A percentile compares a stretch with the other conserved stretches of the same genome.
phyloP scores from a whole-genome alignment of 2,797 vertebrate genomes.

The Chromobotia macracanthus region DNA sequence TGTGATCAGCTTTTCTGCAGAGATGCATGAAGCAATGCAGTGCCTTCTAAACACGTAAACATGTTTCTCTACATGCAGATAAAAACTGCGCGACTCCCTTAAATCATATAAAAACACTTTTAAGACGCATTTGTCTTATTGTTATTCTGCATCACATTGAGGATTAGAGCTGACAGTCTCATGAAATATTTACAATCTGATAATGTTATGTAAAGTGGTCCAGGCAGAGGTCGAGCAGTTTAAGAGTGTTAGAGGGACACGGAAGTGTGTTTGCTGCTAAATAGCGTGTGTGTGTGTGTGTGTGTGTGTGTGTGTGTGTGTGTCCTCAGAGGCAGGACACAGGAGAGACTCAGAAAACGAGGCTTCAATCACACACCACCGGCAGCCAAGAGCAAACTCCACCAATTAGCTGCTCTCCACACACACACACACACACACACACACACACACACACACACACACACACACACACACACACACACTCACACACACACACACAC shows the following conservation, averaged over 20 bases:
- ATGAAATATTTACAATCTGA: neutral
- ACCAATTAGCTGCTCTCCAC: conserved; percentile 78
- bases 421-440: too few species aligned
- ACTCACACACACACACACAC: too few species aligned
- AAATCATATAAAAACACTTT: too few species aligned
- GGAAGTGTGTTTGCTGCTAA: neutral
- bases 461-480: too few species aligned
- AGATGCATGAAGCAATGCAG: too few species aligned
- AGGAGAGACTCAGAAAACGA: conserved; percentile 67
- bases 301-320: too few species aligned
- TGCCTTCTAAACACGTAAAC: too few species aligned
- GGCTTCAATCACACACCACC: conserved; percentile 76
- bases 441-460: too few species aligned
- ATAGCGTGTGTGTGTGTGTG: conserved; percentile 4
- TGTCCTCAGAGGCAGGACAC: conserved; percentile 70
- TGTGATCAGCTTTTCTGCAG: too few species aligned
- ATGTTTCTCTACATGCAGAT: too few species aligned
- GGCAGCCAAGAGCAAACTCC: conserved; percentile 73
- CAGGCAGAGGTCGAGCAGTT: conserved; percentile 21
- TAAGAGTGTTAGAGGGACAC: neutral
- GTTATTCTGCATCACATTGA: neutral
- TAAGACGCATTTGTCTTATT: neutral
- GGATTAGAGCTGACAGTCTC: neutral
- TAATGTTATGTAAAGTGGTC: conserved; percentile 1
- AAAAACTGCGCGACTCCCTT: too few species aligned